phyloP scores from a whole-genome alignment of 2,797 vertebrate species.

The Sylvilagus floridanus region DNA sequence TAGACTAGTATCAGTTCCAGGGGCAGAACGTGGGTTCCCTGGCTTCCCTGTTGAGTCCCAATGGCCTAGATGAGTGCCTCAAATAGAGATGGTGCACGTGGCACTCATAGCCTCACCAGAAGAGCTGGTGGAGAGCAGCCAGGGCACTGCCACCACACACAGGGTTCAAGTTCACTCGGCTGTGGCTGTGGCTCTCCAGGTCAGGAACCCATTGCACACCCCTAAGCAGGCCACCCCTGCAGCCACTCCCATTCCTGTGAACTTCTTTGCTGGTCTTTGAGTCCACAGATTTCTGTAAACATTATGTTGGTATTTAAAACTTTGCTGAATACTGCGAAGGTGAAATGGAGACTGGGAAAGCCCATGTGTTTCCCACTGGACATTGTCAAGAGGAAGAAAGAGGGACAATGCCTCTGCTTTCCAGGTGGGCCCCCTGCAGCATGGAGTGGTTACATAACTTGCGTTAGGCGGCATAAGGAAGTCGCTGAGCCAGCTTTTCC shows the following conservation, averaged over 20 bases:
- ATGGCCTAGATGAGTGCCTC: neutral
- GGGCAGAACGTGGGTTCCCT: neutral
- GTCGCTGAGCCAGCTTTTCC: neutral
- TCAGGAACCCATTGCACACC: rapidly evolving
- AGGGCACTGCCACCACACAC: neutral
- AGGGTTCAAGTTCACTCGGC: neutral
- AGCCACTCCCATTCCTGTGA: neutral
- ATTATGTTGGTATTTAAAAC: constrained; percentile 1
- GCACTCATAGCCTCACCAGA: neutral
- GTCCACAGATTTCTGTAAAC: neutral
- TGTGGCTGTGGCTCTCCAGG: too few relatives aligned
- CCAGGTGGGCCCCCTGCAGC: neutral
- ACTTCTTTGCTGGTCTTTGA: neutral
- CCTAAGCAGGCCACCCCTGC: neutral
- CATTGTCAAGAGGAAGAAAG: neutral
- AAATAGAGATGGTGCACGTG: neutral
- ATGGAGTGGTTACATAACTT: too few relatives aligned
- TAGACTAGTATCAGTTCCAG: neutral
- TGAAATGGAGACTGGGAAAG: neutral
- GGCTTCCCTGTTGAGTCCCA: neutral
- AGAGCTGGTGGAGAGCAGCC: neutral
- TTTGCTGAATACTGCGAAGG: neutral
- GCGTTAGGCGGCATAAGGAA: neutral
- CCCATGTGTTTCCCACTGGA: neutral
- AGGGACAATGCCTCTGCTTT: neutral